Percentiles rank a stretch among this genome's conserved stretches.
These are phyloP conservation scores for Pleuronectes platessa DNA, from an alignment of 2,113 vertebrate species.

Conservation along the genomic window DNA sequence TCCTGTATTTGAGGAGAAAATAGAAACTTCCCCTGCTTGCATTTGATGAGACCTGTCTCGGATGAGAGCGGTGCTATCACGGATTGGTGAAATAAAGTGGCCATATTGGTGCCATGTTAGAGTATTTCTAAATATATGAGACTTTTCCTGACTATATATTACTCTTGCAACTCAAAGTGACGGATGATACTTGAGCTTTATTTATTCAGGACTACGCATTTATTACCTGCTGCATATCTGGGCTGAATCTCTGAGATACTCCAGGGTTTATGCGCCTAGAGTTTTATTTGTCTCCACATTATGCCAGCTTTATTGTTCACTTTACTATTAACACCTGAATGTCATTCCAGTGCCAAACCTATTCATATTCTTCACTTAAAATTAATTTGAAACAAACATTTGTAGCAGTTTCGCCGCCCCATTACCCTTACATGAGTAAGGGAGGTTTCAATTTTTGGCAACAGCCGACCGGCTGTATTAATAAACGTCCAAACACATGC, in stretches of 20 bases:
- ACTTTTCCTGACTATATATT: not conserved
- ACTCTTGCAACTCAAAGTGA: not conserved
- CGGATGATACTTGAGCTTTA: not conserved
- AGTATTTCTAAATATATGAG: not conserved
- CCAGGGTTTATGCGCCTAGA: not conserved
- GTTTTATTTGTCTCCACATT: constrained; percentile 2
- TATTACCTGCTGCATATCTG: not conserved
- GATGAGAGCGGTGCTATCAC: not conserved
- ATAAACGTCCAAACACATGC: constrained; percentile 30
- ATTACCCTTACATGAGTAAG: constrained; percentile 36
- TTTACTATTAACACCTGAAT: not conserved
- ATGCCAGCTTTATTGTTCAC: not conserved
- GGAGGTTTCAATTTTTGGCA: constrained; percentile 18
- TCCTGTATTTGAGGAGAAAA: constrained; percentile 12
- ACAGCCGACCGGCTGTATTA: constrained; percentile 14
- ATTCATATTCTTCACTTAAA: constrained; percentile 12
- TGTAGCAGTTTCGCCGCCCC: constrained; percentile 3
- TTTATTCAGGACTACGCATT: not conserved
- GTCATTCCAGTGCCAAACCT: not conserved
- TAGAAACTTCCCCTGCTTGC: not conserved
- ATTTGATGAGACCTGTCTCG: not conserved
- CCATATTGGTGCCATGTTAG: not conserved
- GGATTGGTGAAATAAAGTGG: not conserved
- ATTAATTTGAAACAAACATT: constrained; percentile 32
- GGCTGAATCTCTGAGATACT: not conserved